phyloP scores from a whole-genome alignment of 2,797 vertebrate species.

The Chanos chanos region DNA sequence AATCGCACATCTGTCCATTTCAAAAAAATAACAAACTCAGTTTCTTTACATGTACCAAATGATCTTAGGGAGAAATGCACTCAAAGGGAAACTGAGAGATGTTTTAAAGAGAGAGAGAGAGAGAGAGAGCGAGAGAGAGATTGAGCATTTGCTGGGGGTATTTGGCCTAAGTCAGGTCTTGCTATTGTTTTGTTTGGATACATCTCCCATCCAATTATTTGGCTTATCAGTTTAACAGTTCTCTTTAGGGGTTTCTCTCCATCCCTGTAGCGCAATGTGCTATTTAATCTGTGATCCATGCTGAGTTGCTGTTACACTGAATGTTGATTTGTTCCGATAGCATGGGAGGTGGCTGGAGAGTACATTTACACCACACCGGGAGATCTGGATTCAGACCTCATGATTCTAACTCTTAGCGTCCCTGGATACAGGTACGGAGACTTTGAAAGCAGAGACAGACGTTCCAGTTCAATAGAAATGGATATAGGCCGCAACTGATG shows the following conservation, averaged over 20 bases:
- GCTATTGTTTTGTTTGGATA: too few relatives aligned
- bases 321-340: slow-evolving; percentile 59
- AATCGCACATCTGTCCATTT: not conserved
- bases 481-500: not conserved
- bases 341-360: slow-evolving; percentile 94
- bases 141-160: too few relatives aligned
- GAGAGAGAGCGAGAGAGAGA: not conserved
- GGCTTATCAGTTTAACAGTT: too few relatives aligned
- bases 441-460: not conserved
- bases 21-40: not conserved
- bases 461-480: not conserved
- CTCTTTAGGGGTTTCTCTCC: too few relatives aligned
- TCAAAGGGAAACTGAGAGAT: too few relatives aligned
- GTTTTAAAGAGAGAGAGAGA: too few relatives aligned
- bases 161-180: too few relatives aligned
- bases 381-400: slow-evolving; percentile 83
- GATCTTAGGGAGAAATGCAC: too few relatives aligned
- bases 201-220: too few relatives aligned
- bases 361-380: slow-evolving; percentile 87
- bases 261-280: too few relatives aligned
- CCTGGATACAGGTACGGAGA: slow-evolving; percentile 88
- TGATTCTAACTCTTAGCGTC: slow-evolving; percentile 82
- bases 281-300: not conserved
- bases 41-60: too few relatives aligned
- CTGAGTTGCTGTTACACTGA: not conserved